Evolutionary conservation across 64 coral and sea anemone genomes (phyloP).

Genomic region (Platygyra sinensis): DNA sequence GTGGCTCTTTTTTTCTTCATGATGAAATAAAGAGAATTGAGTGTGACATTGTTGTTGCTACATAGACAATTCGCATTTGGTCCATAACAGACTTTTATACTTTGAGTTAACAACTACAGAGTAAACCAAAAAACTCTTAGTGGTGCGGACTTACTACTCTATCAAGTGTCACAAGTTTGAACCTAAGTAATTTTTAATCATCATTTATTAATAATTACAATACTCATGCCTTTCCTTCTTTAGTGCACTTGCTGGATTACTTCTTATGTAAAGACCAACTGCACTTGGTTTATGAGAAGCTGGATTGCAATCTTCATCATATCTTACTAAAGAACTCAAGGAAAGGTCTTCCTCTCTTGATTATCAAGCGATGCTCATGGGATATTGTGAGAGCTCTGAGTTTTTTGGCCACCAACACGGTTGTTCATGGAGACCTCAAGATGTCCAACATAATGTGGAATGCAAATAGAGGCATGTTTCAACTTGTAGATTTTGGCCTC

Average conservation of each 20-base stretch:
- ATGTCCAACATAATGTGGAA: conserved; percentile 89
- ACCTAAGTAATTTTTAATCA: not conserved
- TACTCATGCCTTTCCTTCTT: not conserved
- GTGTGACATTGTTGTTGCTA: too few relatives aligned
- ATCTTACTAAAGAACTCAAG: conserved; percentile 52
- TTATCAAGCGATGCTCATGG: conserved; percentile 66
- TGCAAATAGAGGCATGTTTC: conserved; percentile 59
- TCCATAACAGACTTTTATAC: too few relatives aligned
- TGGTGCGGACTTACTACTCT: too few relatives aligned
- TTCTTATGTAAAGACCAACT: conserved; percentile 27
- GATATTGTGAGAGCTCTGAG: conserved; percentile 63
- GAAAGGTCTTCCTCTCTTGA: conserved; percentile 73
- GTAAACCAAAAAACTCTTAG: too few relatives aligned
- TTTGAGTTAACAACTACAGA: too few relatives aligned
- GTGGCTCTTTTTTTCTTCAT: too few relatives aligned
- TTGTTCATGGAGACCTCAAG: conserved; percentile 95
- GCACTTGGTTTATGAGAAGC: conserved; percentile 39
- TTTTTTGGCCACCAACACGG: conserved; percentile 43
- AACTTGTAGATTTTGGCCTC: conserved; percentile 87
- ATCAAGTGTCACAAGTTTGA: too few relatives aligned
- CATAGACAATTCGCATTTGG: too few relatives aligned
- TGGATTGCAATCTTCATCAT: conserved; percentile 56
- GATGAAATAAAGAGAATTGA: too few relatives aligned
- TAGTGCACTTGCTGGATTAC: conserved; percentile 37
- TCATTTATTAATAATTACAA: too few relatives aligned